phyloP scores from a whole-genome alignment of 2,113 vertebrate species.

The Paradoxurus hermaphroditus region DNA sequence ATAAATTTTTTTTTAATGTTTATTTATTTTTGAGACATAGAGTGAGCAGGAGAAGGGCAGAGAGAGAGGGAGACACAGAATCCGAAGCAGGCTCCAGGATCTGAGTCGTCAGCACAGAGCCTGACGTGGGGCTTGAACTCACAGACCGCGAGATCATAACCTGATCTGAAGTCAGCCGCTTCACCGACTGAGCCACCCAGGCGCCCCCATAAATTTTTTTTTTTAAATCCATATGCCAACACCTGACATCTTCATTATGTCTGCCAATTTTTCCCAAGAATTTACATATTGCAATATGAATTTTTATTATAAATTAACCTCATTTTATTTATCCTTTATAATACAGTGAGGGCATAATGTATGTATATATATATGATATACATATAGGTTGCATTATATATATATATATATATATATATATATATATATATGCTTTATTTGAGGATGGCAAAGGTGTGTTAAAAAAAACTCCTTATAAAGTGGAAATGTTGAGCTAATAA shows the following conservation, averaged over 20 bases:
- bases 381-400: not conserved
- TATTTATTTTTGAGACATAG: no score
- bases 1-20: no score
- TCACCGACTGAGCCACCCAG: no score
- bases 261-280: not conserved
- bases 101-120: no score
- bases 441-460: not conserved
- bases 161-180: no score
- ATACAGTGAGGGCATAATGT: not conserved
- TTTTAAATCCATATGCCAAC: not conserved
- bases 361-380: not conserved
- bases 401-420: not conserved
- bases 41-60: no score
- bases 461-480: not conserved
- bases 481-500: not conserved
- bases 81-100: no score
- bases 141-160: no score
- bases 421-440: not conserved
- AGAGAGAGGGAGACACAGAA: no score
- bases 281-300: not conserved
- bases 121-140: no score
- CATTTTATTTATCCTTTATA: not conserved
- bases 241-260: not conserved
- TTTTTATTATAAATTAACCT: constrained; percentile 13
- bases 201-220: not conserved